Base-by-base conservation (phyloP, 2,113 vertebrate genomes). In the Tachysurus fulvidraco region DNA sequence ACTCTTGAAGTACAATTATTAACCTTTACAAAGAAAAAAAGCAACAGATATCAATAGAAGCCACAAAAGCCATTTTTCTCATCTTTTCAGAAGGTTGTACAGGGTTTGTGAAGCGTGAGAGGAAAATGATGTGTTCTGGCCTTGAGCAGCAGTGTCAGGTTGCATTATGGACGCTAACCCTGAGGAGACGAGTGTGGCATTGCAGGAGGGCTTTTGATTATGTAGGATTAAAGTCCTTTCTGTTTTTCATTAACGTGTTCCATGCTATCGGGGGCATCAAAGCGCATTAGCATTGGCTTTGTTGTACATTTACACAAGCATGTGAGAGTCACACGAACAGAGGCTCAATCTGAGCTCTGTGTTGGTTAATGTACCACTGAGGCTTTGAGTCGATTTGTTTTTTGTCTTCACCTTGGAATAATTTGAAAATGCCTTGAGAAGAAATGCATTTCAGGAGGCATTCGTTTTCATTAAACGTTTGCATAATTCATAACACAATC, bases 191-290 rank as follows among this genome's bases (percentile, higher is more conserved):
- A 65, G 52, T 74, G 84, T 21, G 52, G 59, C 46, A 86, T 83
- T 73, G 73, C 59, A 74, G 50, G 55, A 76, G 55, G 83, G 44
- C 74, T n/a, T 87, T 83, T 86, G 65, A 87, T 89, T 90, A 86
- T 59, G 55, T 79, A 44, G 46, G 83, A 90, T 83, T 84, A 88
- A 86, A 86, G 52, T 60, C 21, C 41, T 83, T 85, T 90, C 44
- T 83, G 74, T 62, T 83, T 78, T 60, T 79, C 79, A 91, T 59
- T 89, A 78, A 81, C 64, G 44, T 84, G 80, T 83, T 88, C 77
- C 41, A 59, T 59, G 83, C 57, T 84, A 74, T 86, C 62, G 85
- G 23, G 77, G 83, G 36, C 69, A 55, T 85, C 82, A 86, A 85
- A 89, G 88, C 74, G 12, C 59, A 67, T 77, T 78, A 84, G n/a